phyloP scores from a whole-genome alignment of 1,140 invertebrate species.

The Anastatus disparis region DNA sequence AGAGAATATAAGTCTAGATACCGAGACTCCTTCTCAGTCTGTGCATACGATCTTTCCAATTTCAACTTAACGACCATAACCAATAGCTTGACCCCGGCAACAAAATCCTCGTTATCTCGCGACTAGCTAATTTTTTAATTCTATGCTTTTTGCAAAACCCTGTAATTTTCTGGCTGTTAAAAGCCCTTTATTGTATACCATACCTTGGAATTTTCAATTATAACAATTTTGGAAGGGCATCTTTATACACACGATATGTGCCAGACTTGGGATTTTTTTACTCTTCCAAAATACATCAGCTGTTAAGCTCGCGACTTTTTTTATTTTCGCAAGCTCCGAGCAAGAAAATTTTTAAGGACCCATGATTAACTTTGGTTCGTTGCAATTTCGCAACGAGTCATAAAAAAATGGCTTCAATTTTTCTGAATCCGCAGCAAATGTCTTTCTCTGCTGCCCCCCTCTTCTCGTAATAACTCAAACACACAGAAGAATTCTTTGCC shows the following conservation, averaged over 20 bases:
- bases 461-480: too few species aligned
- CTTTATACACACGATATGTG: too few species aligned
- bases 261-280: background rate
- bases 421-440: constrained; percentile 57
- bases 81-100: constrained; percentile 26
- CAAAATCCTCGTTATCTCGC: constrained; percentile 16
- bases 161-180: background rate
- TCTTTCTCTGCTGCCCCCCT: constrained; percentile 44
- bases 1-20: too few species aligned
- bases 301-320: too few species aligned
- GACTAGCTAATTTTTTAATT: constrained; percentile 40
- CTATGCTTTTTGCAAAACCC: constrained; percentile 14
- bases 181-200: constrained; percentile 6
- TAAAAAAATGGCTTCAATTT: constrained; percentile 68
- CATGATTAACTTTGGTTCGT: constrained; percentile 30
- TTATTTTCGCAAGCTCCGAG: background rate
- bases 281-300: too few species aligned
- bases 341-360: constrained; percentile 25
- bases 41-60: constrained; percentile 18
- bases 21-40: too few species aligned
- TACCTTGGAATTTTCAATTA: constrained; percentile 56
- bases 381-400: constrained; percentile 57
- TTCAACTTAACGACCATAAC: constrained; percentile 39
- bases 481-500: too few species aligned
- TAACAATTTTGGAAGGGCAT: constrained; percentile 44